Percentiles rank a stretch among this genome's conserved stretches.
These are phyloP conservation scores for Halichoerus grypus DNA, from an alignment of 2,113 vertebrate genomes.

Conservation along the genomic window DNA sequence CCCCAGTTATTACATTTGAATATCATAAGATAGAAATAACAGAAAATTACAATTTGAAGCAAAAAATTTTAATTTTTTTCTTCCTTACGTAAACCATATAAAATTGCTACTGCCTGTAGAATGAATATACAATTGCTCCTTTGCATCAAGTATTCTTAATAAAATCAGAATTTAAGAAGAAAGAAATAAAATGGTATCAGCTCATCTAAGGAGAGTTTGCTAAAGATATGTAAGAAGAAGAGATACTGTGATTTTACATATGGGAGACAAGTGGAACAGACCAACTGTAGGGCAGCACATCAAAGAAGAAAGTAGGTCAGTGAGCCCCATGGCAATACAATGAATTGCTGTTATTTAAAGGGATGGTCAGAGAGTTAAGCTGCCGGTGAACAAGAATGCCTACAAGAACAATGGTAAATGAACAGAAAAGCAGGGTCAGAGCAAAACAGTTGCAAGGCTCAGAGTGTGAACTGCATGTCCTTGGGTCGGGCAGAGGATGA, in stretches of 20 bases:
- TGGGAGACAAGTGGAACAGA: background rate
- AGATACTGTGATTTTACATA: background rate
- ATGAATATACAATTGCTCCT: background rate
- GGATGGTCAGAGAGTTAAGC: slow-evolving; percentile 16
- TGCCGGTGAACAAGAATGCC: background rate
- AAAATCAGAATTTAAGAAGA: slow-evolving; percentile 2
- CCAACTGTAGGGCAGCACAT: background rate
- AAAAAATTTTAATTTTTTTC: background rate
- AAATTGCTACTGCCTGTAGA: background rate
- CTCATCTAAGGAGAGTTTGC: background rate
- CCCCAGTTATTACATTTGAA: background rate
- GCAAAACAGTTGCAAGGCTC: background rate
- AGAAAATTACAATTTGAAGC: slow-evolving; percentile 29
- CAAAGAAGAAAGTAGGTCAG: slow-evolving; percentile 52
- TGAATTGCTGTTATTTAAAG: slow-evolving; percentile 39
- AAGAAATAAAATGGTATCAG: slow-evolving; percentile 21
- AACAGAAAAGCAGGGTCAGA: background rate
- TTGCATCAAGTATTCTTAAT: slow-evolving; percentile 28
- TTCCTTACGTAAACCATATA: background rate
- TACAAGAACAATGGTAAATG: slow-evolving; percentile 5
- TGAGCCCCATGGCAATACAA: background rate
- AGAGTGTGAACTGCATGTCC: background rate
- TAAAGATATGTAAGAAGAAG: background rate
- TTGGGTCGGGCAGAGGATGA: background rate
- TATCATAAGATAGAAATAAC: background rate